Base-by-base conservation (phyloP, 2,113 vertebrate species). In the Meriones unguiculatus region DNA sequence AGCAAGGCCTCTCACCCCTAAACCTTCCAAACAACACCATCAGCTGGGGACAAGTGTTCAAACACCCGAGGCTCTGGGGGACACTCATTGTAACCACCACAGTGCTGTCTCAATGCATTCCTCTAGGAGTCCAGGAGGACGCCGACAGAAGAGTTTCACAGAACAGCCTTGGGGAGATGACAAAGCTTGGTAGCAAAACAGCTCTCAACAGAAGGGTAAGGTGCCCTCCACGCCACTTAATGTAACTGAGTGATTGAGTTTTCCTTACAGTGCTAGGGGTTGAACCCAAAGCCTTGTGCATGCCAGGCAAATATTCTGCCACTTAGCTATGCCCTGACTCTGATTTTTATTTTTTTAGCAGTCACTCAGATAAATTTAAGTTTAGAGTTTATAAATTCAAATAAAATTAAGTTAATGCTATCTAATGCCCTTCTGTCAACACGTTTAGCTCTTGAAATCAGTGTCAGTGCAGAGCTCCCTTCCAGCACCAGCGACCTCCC, bases 201-300 rank as follows among this genome's bases (percentile, higher is more conserved):
- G 98, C 99, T 76, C 99, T 99, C 85, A 99, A 99, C 75, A 99
- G 99, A 96, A 99, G 99, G 99, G 99, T 99, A 99, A 98, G 99
- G 81, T 5, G 35, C 14, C 17, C 0, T 87, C 41, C 8, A 1
- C 41, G 24, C n/a, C n/a, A 20, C 59, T 70, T 52, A 64, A 64
- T 25, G n/a, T 67, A 28, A 90, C 69, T 54, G 41, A 13, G 25
- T 59, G 78, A 46, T 73, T 35, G 65, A 72, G 10, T 64, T 72
- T 62, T 62, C 28, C 78, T 25, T 30, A 14, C 24, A 15, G n/a
- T 50, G 7, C 28, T 73, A 13, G 13, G 52, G 54, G 24, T 20
- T 70, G 52, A 82, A 3, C 65, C 72, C 75, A 50, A 25, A 46
- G 28, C 88, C 59, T 54, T 41, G 5, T 6, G 8, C 22, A 13